These are phyloP conservation scores for Porites rus DNA, from an alignment of 92 coral and sea anemone species.

Conservation along the genomic window DNA sequence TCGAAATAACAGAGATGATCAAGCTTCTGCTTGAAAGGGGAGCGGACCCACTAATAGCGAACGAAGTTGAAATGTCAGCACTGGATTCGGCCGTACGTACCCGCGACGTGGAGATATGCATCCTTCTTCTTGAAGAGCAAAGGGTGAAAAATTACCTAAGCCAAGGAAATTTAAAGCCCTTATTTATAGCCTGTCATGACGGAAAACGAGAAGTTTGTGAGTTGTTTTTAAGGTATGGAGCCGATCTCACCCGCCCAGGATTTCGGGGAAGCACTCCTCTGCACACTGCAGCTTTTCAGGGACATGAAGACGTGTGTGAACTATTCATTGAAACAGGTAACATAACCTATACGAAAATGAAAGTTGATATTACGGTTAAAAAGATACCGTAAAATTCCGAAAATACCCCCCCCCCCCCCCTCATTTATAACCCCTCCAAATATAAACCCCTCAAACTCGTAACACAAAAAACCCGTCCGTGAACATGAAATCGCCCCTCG, in stretches of 20 bases:
- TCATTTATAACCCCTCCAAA: too few relatives aligned
- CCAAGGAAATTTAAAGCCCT: constrained; percentile 3
- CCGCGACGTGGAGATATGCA: constrained; percentile 38
- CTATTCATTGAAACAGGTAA: constrained; percentile 53
- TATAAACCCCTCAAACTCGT: too few relatives aligned
- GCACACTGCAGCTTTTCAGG: constrained; percentile 56
- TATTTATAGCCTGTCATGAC: constrained; percentile 56
- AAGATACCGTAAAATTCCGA: too few relatives aligned
- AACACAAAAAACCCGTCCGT: too few relatives aligned
- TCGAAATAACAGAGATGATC: constrained; percentile 38
- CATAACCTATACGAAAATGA: too few relatives aligned
- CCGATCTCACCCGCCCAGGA: constrained; percentile 36
- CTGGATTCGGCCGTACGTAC: constrained; percentile 61
- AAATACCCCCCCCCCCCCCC: too few relatives aligned
- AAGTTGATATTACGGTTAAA: too few relatives aligned
- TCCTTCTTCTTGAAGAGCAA: constrained; percentile 34
- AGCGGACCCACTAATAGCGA: constrained; percentile 50
- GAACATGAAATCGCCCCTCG: too few relatives aligned
- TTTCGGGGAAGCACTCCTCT: constrained; percentile 43
- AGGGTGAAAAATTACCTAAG: background rate
- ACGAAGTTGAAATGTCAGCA: constrained; percentile 17
- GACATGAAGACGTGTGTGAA: constrained; percentile 52
- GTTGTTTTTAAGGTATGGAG: constrained; percentile 51
- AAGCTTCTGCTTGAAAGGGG: constrained; percentile 49
- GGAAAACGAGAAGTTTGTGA: constrained; percentile 55